A percentile compares a stretch with the other conserved stretches of the same genome.
These are phyloP conservation scores for Criorhina ranunculi DNA, from an alignment of 2,888 invertebrate genomes.

Conservation along the genomic window DNA sequence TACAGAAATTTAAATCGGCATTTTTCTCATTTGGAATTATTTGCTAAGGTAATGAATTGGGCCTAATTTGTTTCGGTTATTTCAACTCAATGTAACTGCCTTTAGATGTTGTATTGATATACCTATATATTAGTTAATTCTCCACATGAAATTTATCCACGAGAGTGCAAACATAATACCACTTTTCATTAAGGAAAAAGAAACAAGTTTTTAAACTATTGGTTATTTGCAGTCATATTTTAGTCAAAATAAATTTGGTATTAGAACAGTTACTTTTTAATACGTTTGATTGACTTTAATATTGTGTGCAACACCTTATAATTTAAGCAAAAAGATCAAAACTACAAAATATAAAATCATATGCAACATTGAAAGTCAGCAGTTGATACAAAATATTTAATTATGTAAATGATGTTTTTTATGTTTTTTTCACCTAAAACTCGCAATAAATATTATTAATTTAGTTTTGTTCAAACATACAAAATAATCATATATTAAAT, in stretches of 20 bases:
- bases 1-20: no score
- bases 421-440: not conserved
- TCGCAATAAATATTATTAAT: constrained; percentile 21
- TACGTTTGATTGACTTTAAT: constrained; percentile 11
- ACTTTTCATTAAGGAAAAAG: no score
- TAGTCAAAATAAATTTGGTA: not conserved
- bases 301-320: not conserved
- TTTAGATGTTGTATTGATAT: no score
- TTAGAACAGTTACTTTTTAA: constrained; percentile 12
- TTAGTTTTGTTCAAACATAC: constrained; percentile 24
- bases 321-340: not conserved
- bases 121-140: no score
- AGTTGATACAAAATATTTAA: constrained; percentile 24
- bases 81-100: no score
- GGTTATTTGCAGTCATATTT: no score
- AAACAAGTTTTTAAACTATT: no score
- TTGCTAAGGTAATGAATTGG: no score
- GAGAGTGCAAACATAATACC: no score
- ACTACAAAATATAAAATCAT: constrained; percentile 20
- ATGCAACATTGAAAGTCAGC: constrained; percentile 19
- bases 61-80: no score
- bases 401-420: constrained; percentile 3
- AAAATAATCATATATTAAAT: constrained; percentile 24
- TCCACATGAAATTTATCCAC: no score
- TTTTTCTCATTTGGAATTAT: no score